Evolutionary conservation across 64 coral and sea anemone species (phyloP), one percentile per base, ranked within the genome.

Genomic region (Orbicella faveolata): DNA sequence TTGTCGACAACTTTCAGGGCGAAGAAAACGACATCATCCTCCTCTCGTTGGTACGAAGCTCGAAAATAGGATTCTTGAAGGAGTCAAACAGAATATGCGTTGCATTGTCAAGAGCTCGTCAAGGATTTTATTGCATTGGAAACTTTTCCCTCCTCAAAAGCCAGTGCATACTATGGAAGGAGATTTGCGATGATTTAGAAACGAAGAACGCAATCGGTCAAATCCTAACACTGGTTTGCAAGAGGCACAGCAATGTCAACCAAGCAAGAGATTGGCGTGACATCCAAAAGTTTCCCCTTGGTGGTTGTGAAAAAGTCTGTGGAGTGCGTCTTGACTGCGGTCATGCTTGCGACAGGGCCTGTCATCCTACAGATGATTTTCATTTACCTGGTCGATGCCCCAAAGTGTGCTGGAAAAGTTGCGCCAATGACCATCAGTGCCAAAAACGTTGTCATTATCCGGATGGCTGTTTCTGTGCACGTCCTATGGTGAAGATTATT

Each of bases 21-120:
- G 91, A 96, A 83, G 95, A 96, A 72, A 96, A 93, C 23, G 88
- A 96, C 54, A 90, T 96, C 51, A 93, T 96, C 63, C 83, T 96
- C 35, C 80, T 96, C 2, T 96, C 95, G 19, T 79, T 96, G 63
- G 95, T 96, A 1, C 82, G 95, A 87, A 96, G 95, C 62, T 52
- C 79, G 59, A 77, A 83, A 17, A 96, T 96, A 76, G 95, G 95
- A 51, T 96, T 96, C 78, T 52, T 90, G 6, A 67, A 53, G 6
- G 89, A 90, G 25, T 90, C 89, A 33, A 90, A 90, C 79, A 83
- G 89, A 83, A 90, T 90, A n/a, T 90, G 89, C 30, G 89, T 90
- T 20, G 66, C 89, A 35, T 20, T 90, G 3, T 90, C 89, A 61
- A 72, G 89, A 61, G 89, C 89, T 41, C 89, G 89, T 12, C 52